These are phyloP conservation scores for Cybosia mesomella DNA, from an alignment of 2,888 invertebrate genomes.

Conservation along the genomic window DNA sequence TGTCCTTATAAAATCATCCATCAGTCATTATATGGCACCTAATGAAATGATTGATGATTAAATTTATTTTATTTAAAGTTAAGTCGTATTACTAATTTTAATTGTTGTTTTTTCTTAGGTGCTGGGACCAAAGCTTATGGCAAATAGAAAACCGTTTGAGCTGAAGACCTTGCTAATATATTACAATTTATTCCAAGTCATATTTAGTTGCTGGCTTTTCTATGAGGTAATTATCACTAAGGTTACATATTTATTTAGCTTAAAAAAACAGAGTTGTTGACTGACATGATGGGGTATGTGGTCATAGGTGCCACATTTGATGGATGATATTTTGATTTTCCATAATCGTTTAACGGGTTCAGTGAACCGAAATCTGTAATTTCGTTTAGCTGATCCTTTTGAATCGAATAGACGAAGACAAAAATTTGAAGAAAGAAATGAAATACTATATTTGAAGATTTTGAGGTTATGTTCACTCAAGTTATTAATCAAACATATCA, in stretches of 20 bases:
- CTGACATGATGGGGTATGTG: not conserved
- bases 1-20: not conserved
- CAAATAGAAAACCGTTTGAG: slow-evolving; percentile 93
- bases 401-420: not conserved
- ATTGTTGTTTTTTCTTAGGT: slow-evolving; percentile 74
- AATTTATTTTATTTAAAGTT: not conserved
- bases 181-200: slow-evolving; percentile 95
- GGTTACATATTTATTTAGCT: not conserved
- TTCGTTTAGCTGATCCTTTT: not conserved
- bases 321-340: not conserved
- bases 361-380: too few relatives aligned
- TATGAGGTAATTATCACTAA: slow-evolving; percentile 86
- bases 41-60: not conserved
- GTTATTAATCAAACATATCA: not conserved
- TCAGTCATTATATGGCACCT: not conserved
- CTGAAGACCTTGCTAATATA: slow-evolving; percentile 91
- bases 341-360: too few relatives aligned
- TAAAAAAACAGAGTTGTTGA: not conserved
- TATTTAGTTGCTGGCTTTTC: slow-evolving; percentile 91
- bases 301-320: not conserved
- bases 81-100: slow-evolving; percentile 7
- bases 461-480: not conserved
- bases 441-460: not conserved
- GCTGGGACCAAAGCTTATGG: slow-evolving; percentile 94
- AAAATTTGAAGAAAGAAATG: not conserved